A percentile compares a stretch with the other conserved stretches of the same genome.
phyloP scores from a whole-genome alignment of 2,888 invertebrate species.

The Thereva nobilitata region DNA sequence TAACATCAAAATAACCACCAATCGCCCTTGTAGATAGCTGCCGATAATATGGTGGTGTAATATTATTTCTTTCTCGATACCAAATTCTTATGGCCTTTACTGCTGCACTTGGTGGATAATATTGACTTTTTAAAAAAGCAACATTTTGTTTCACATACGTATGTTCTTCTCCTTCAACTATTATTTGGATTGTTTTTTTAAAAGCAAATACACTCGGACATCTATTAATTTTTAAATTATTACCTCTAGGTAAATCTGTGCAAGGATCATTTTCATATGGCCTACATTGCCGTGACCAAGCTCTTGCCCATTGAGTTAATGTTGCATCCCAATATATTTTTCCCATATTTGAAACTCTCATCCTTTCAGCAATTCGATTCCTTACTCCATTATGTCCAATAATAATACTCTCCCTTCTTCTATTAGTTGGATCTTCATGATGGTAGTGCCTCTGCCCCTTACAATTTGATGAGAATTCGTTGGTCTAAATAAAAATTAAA shows the following conservation, averaged over 20 bases:
- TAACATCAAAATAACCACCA: constrained; percentile 29
- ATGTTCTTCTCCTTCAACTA: background rate
- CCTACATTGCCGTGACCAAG: constrained; percentile 36
- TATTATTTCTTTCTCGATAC: constrained; percentile 42
- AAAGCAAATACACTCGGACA: no score
- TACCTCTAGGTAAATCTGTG: background rate
- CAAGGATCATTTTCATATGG: constrained; percentile 40
- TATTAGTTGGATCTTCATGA: background rate
- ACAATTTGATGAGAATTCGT: background rate
- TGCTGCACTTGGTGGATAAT: constrained; percentile 39
- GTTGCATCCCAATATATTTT: constrained; percentile 41
- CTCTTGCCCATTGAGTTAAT: constrained; percentile 40
- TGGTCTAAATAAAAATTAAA: no score
- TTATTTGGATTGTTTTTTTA: background rate
- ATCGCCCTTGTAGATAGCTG: background rate
- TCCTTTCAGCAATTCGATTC: constrained; percentile 28
- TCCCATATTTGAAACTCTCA: constrained; percentile 24
- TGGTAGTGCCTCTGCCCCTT: constrained; percentile 15
- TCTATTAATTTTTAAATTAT: no score
- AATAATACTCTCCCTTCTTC: constrained; percentile 18
- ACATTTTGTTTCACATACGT: constrained; percentile 36
- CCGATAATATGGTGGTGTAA: constrained; percentile 33
- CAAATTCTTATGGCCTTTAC: constrained; percentile 39
- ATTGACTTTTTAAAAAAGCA: constrained; percentile 32
- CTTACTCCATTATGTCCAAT: constrained; percentile 40